phyloP scores from a whole-genome alignment of 2,888 invertebrate species.

The Mellilla xanthometata region DNA sequence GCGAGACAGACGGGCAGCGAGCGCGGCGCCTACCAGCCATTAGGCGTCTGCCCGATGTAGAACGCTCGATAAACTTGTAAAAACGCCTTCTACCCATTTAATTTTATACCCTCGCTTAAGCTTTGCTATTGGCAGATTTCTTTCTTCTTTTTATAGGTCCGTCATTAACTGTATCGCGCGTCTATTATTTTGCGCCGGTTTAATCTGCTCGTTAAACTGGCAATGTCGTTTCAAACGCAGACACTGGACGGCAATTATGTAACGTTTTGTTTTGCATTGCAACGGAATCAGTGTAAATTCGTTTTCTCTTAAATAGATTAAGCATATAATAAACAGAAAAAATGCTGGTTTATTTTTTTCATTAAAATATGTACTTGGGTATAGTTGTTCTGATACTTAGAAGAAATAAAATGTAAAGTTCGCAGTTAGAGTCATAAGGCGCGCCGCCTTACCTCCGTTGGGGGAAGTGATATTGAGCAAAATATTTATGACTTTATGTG shows the following conservation, averaged over 20 bases:
- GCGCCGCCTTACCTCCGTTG: slow-evolving; percentile 40
- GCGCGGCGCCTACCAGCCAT: slow-evolving; percentile 77
- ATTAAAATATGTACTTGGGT: no score
- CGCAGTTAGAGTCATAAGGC: slow-evolving; percentile 42
- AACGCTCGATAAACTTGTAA: slow-evolving; percentile 83
- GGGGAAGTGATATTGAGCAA: slow-evolving; percentile 64
- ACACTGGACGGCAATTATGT: slow-evolving; percentile 34
- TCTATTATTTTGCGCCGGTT: slow-evolving; percentile 65
- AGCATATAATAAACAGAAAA: no score
- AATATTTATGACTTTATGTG: slow-evolving; percentile 73
- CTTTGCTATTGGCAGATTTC: slow-evolving; percentile 79
- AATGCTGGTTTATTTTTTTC: no score
- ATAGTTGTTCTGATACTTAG: no score
- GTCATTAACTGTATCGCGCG: slow-evolving; percentile 71
- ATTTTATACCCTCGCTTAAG: slow-evolving; percentile 78
- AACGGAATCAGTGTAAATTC: no score
- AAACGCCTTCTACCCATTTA: slow-evolving; percentile 81
- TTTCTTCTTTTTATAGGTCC: slow-evolving; percentile 66
- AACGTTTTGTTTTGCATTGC: slow-evolving; percentile 30
- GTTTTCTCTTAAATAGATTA: no score
- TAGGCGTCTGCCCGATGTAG: slow-evolving; percentile 76
- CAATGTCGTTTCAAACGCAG: slow-evolving; percentile 44
- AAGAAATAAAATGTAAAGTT: slow-evolving; percentile 44
- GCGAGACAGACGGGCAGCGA: slow-evolving; percentile 75
- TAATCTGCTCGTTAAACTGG: slow-evolving; percentile 53